Conservation (phyloP, 2,888 invertebrate species). For the Hypselothyrea guttata region DNA sequence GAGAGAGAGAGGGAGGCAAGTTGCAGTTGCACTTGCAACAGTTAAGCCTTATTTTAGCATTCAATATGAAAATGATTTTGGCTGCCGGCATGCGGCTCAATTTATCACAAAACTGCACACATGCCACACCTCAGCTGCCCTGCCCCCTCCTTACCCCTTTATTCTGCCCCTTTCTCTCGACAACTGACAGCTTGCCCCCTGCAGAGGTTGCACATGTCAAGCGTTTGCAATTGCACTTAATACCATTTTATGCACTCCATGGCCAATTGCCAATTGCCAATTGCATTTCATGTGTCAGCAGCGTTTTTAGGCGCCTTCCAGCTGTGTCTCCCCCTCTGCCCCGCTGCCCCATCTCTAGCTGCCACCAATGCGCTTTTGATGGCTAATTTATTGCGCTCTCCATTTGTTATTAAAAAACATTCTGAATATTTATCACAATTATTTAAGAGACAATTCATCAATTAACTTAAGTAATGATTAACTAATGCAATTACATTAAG, state of each 20-base stretch:
- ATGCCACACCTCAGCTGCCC: slow-evolving; percentile 6
- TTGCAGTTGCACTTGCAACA: slow-evolving; percentile 23
- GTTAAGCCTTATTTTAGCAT: slow-evolving; percentile 68
- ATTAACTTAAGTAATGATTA: too few species aligned
- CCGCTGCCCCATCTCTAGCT: background rate
- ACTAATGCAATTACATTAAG: too few species aligned
- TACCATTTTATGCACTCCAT: slow-evolving; percentile 57
- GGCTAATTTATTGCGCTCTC: too few species aligned
- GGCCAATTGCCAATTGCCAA: slow-evolving; percentile 23
- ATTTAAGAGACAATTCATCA: too few species aligned
- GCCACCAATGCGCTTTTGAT: background rate
- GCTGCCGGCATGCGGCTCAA: slow-evolving; percentile 71
- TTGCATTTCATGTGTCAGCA: slow-evolving; percentile 79
- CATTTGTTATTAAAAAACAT: too few species aligned
- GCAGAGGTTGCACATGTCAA: slow-evolving; percentile 61
- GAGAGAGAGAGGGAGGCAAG: slow-evolving; percentile 29
- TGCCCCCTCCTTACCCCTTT: background rate
- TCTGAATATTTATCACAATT: too few species aligned
- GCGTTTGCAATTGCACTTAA: slow-evolving; percentile 64
- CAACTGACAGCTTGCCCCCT: slow-evolving; percentile 7
- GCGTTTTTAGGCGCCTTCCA: slow-evolving; percentile 67
- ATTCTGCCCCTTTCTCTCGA: background rate
- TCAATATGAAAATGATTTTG: slow-evolving; percentile 72
- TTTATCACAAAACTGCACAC: slow-evolving; percentile 61
- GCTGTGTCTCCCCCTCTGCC: too few species aligned